phyloP scores from a whole-genome alignment of 2,888 invertebrate genomes.

The Anthoptus insignis region DNA sequence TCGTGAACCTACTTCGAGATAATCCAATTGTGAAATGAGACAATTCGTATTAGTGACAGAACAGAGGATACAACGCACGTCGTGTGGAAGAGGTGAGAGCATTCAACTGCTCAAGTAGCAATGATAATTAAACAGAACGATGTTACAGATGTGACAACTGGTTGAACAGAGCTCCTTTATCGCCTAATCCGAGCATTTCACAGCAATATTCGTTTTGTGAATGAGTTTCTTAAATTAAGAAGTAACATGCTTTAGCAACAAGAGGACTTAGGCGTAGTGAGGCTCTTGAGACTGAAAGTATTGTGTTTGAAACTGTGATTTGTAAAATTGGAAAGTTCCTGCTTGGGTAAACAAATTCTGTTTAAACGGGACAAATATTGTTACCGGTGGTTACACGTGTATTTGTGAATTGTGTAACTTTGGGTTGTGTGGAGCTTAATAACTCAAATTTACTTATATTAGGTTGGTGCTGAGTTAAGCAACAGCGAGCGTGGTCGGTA shows the following conservation, averaged over 20 bases:
- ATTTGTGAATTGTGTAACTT: conserved; percentile 21
- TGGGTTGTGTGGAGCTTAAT: conserved; percentile 7
- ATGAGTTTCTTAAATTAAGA: conserved; percentile 71
- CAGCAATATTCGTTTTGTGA: conserved; percentile 74
- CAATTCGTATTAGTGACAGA: conserved; percentile 6
- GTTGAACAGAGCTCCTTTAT: conserved; percentile 72
- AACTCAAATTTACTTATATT: too few species aligned
- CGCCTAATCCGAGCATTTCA: conserved; percentile 80
- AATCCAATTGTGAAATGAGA: background rate
- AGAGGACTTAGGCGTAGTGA: conserved; percentile 38
- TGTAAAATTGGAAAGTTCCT: conserved; percentile 28
- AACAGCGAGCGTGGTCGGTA: too few species aligned
- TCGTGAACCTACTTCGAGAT: too few species aligned
- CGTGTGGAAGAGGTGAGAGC: conserved; percentile 46
- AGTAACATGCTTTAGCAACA: conserved; percentile 57
- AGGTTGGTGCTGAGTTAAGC: too few species aligned
- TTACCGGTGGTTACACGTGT: conserved; percentile 10
- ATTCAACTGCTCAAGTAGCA: conserved; percentile 71
- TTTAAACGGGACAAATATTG: conserved; percentile 25
- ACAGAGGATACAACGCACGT: conserved; percentile 22
- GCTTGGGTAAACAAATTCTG: conserved; percentile 21
- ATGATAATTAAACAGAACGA: conserved; percentile 80
- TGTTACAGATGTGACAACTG: conserved; percentile 78
- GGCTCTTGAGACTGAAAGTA: background rate
- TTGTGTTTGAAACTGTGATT: too few species aligned